Evolutionary conservation across 2,888 invertebrate species (phyloP).

Genomic region (Rhingia rostrata): DNA sequence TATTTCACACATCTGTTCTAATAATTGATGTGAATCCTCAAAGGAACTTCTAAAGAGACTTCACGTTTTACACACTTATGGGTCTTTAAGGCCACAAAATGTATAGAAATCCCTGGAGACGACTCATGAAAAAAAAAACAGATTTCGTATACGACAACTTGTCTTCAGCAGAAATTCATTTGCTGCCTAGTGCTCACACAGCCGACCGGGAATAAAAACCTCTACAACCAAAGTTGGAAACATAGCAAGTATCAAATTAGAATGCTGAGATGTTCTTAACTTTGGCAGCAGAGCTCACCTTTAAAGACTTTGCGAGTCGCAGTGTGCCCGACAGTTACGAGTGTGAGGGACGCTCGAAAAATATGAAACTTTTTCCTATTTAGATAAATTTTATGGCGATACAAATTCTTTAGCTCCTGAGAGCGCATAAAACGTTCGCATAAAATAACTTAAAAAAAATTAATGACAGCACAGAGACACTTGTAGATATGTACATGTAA

Average conservation of each 20-base stretch:
- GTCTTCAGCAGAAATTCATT: neutral
- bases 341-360: neutral
- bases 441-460: slow-evolving; percentile 3
- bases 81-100: neutral
- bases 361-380: neutral
- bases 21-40: no score
- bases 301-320: neutral
- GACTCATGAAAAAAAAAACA: neutral
- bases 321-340: neutral
- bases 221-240: slow-evolving; percentile 1
- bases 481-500: slow-evolving; percentile 5
- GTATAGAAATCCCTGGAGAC: neutral
- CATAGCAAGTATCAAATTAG: slow-evolving; percentile 19
- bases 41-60: no score
- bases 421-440: neutral
- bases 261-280: slow-evolving; percentile 9
- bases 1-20: no score
- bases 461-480: slow-evolving; percentile 6
- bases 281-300: slow-evolving; percentile 1
- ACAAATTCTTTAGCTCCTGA: neutral
- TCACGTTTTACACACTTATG: neutral
- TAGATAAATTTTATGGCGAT: neutral
- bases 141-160: neutral
- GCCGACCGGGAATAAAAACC: neutral
- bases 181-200: neutral